Evolutionary conservation across 1,140 invertebrate species (phyloP).

Genomic region (Schlechtendalia chinensis): DNA sequence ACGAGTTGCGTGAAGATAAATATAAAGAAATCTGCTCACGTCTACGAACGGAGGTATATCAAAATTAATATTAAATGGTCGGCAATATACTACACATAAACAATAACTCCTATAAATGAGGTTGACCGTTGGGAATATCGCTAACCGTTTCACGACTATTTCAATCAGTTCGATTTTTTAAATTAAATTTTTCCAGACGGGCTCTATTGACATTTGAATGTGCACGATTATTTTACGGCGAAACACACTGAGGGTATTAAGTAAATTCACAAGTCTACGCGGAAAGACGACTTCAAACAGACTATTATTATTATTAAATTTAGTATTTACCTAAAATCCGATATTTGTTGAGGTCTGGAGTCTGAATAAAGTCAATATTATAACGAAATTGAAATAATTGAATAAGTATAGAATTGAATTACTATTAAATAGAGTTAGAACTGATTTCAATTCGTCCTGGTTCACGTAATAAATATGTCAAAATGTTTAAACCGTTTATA

Average conservation of each 20-base stretch:
- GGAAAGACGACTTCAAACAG: background rate
- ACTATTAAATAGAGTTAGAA: background rate
- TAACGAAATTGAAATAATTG: conserved; percentile 2
- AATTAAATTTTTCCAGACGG: background rate
- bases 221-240: background rate
- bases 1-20: too few species aligned
- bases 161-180: too few species aligned
- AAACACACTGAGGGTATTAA: too few species aligned
- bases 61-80: too few species aligned
- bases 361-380: background rate
- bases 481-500: background rate
- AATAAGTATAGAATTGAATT: background rate
- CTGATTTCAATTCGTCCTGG: background rate
- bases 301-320: conserved; percentile 1
- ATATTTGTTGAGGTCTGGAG: conserved; percentile 1
- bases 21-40: too few species aligned
- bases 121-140: too few species aligned
- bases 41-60: too few species aligned
- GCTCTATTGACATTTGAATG: background rate
- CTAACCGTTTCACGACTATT: background rate
- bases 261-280: background rate
- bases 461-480: background rate
- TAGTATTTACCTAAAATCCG: background rate
- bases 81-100: too few species aligned
- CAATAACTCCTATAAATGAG: too few species aligned